Evolutionary conservation across 1,140 invertebrate genomes (phyloP), one percentile per base, ranked within the genome.

Genomic region (Drosophila kikkawai): DNA sequence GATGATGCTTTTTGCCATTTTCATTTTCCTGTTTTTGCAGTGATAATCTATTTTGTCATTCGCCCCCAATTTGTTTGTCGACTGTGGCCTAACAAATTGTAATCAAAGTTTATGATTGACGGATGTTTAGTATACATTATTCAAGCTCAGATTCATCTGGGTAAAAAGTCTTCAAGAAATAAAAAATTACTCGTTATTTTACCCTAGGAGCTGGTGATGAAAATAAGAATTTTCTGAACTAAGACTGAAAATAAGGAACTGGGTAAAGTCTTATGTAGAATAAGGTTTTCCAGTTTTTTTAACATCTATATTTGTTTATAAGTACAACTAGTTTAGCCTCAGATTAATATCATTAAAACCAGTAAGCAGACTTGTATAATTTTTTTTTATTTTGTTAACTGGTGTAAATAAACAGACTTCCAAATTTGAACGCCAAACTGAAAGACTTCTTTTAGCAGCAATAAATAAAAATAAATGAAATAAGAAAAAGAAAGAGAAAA

Each of bases 11-110:
- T 47, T 41, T 63, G 65, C 60, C 39, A 66, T 59, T 79, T 71
- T 65, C 57, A 44, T 55, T 45, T 70, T 70, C 58, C 66, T 76
- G 78, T 73, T 65, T 75, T 51, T 53, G 15, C 41, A 57, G 42
- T 70, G 73, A 70, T 71, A 87, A 84, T 80, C 80, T 84, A 70
- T 80, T 88, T 83, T 78, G 71, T 74, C 84, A 68, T 87, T 80
- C 69, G 53, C 48, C 64, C 64, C 48, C 42, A 57, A 87, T 82
- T 87, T 80, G 75, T 70, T 77, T 87, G 75, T 65, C 71, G 68
- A 48, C 37, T 26, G 44, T 57, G 66, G 53, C 53, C 36, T 45
- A 32, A 67, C 50, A 77, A 79, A 81, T 85, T 81, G 50, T 68
- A 71, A 74, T 79, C 66, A 71, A 79, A 71, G 44, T 55, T 79